phyloP scores from a whole-genome alignment of 2,113 vertebrate species.

The Scolopax mira region DNA sequence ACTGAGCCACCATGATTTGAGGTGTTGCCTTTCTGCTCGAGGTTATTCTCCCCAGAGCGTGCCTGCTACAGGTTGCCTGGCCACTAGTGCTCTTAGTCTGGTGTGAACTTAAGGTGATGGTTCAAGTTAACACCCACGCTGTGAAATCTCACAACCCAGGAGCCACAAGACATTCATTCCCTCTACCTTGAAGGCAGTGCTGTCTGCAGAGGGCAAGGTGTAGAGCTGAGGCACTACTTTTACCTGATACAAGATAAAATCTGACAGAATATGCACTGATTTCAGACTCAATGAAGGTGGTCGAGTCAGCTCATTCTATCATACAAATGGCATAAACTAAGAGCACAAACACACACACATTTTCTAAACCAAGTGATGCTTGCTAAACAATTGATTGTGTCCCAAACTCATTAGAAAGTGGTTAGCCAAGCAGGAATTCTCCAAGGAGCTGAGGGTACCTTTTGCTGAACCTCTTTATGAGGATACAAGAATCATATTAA shows the following conservation, averaged over 20 bases:
- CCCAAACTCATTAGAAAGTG: background rate
- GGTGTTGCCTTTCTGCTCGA: background rate
- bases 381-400: background rate
- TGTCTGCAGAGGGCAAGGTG: background rate
- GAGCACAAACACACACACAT: background rate
- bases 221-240: background rate
- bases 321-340: background rate
- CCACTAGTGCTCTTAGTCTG: background rate
- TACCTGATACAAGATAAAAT: background rate
- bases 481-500: rapidly evolving
- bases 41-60: background rate
- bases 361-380: background rate
- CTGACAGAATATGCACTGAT: background rate
- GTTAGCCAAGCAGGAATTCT: background rate
- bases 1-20: background rate
- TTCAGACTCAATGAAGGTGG: background rate
- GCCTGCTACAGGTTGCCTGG: background rate
- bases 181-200: background rate
- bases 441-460: background rate
- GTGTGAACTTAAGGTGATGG: background rate
- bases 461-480: background rate
- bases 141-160: background rate
- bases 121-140: background rate
- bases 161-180: background rate
- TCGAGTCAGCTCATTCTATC: background rate